Evolutionary conservation across 2,888 invertebrate species (phyloP).

Genomic region (Drosophila barbarae): DNA sequence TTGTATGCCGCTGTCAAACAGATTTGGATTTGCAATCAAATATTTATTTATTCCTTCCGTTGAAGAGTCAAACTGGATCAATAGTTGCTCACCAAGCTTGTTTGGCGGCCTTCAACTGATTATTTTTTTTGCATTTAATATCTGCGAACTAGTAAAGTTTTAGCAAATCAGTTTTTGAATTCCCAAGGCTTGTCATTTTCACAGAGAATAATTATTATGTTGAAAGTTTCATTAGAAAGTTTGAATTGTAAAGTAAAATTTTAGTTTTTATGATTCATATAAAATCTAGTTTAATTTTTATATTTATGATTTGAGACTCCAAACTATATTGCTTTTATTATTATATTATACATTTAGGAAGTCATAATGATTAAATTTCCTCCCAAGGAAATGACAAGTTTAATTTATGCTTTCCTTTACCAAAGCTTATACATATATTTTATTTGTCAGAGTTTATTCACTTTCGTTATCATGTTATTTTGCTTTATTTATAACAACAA

Average conservation of each 20-base stretch:
- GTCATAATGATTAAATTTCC: not conserved
- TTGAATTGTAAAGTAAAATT: not conserved
- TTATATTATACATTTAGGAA: not conserved
- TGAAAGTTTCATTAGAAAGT: not conserved
- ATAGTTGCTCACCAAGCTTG: conserved; percentile 22
- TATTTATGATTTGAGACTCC: not conserved
- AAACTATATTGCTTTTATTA: not conserved
- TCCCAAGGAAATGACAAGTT: not conserved
- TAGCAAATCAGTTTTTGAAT: not conserved
- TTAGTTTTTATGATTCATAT: not conserved
- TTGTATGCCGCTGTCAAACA: conserved; percentile 25
- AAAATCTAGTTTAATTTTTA: not conserved
- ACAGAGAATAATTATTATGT: not conserved
- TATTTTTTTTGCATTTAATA: not conserved
- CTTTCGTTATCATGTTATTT: not conserved
- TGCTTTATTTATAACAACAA: not conserved
- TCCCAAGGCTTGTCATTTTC: not conserved
- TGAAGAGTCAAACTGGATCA: conserved; percentile 14
- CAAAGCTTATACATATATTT: not conserved
- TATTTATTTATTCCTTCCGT: conserved; percentile 35
- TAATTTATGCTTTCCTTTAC: not conserved
- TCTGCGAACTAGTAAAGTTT: not conserved
- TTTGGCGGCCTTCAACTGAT: conserved; percentile 15
- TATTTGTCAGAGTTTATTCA: not conserved
- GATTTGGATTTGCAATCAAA: conserved; percentile 34